phyloP scores from a whole-genome alignment of 2,888 invertebrate species.

The Caenorhabditis sp. region DNA sequence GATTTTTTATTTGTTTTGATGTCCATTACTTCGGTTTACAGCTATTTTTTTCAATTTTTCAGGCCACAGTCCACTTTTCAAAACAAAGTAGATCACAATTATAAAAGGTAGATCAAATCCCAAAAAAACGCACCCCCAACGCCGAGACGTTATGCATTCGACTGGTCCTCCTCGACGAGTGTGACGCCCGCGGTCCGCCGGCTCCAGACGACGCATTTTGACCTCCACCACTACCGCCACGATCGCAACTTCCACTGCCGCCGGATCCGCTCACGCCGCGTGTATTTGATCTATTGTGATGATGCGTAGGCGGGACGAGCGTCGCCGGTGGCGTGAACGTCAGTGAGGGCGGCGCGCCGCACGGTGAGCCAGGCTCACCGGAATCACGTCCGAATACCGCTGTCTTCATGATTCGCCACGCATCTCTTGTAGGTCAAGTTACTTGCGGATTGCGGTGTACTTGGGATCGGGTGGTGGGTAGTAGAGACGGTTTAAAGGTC shows the following conservation, averaged over 20 bases:
- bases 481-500: neutral
- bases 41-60: no score
- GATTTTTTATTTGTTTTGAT: neutral
- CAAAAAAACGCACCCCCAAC: constrained; percentile 60
- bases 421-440: constrained; percentile 29
- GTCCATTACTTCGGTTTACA: no score
- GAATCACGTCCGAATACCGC: constrained; percentile 78
- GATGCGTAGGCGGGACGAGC: constrained; percentile 70
- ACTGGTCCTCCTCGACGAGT: constrained; percentile 71
- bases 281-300: constrained; percentile 42
- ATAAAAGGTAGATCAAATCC: neutral
- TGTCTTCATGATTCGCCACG: constrained; percentile 76
- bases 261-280: constrained; percentile 37
- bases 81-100: neutral
- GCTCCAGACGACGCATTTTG: constrained; percentile 50
- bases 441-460: neutral
- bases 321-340: constrained; percentile 80
- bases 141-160: constrained; percentile 79
- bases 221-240: constrained; percentile 28
- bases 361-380: constrained; percentile 72
- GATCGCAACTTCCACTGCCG: constrained; percentile 41
- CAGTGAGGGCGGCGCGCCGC: constrained; percentile 77
- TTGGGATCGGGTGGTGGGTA: neutral
- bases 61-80: neutral
- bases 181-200: constrained; percentile 52